A percentile compares a stretch with the other conserved stretches of the same genome.
These are phyloP conservation scores for Drosophila acutilabella DNA, from an alignment of 2,888 invertebrate genomes.

Conservation along the genomic window DNA sequence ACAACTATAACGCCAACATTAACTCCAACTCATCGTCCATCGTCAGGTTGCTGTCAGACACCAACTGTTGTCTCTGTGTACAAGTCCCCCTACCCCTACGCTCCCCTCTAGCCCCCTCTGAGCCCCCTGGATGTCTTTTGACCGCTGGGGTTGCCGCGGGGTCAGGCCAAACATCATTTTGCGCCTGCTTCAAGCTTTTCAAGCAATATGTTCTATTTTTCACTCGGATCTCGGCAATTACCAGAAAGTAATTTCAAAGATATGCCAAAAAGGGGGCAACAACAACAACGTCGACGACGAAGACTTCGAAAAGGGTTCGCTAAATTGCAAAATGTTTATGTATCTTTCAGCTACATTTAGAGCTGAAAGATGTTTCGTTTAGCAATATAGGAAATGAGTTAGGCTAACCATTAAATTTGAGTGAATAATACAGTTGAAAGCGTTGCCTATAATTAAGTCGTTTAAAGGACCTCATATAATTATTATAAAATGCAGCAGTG, in stretches of 20 bases:
- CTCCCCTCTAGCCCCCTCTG: neutral
- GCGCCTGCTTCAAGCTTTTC: slow-evolving; percentile 72
- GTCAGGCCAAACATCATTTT: slow-evolving; percentile 61
- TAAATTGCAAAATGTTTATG: slow-evolving; percentile 27
- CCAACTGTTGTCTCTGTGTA: slow-evolving; percentile 71
- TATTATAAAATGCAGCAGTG: no score
- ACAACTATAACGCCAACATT: slow-evolving; percentile 20
- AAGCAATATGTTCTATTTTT: slow-evolving; percentile 78
- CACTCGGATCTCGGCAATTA: slow-evolving; percentile 50
- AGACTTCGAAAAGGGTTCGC: slow-evolving; percentile 14
- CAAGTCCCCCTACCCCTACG: slow-evolving; percentile 15
- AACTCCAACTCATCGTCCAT: slow-evolving; percentile 46
- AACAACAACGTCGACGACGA: neutral
- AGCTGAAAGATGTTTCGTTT: slow-evolving; percentile 1
- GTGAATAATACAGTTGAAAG: neutral
- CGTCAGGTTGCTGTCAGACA: slow-evolving; percentile 77
- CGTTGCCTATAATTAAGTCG: no score
- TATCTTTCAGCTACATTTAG: slow-evolving; percentile 13
- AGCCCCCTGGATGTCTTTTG: slow-evolving; percentile 30
- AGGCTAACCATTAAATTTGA: neutral
- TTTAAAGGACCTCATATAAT: no score
- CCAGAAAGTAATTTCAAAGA: slow-evolving; percentile 48
- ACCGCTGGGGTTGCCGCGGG: slow-evolving; percentile 71
- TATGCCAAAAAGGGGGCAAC: slow-evolving; percentile 25
- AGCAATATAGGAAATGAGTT: neutral